Base-by-base conservation (phyloP, 2,797 vertebrate genomes). In the Peromyscus eremicus region DNA sequence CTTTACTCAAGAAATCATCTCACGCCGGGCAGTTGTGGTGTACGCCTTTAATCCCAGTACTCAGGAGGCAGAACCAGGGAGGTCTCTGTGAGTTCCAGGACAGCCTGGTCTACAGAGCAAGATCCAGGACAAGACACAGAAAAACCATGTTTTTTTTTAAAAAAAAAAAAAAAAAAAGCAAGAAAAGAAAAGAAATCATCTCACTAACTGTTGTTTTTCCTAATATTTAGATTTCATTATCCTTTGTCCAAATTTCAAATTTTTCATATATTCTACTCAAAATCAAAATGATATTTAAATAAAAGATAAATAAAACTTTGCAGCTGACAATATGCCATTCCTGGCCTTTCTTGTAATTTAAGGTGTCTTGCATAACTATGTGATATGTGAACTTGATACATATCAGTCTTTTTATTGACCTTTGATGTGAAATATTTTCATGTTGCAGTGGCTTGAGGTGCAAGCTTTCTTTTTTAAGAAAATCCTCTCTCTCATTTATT, bases 271-370 rank as follows among this genome's bases (percentile, higher is more conserved):
- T 5, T 92, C 19, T 32, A 62, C 85, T 94, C 1, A 91, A 83
- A 89, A 79, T 88, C 55, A 79, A 97, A 93, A 68, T 85, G 81
- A 84, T 64, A 49, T 76, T 92, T 91, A 81, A 84, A 91, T 37
- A 40, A 4, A 82, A 77, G 46, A 5, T 27, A 32, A 81, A 94
- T 52, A 52, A 62, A 89, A 32, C 2, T 80, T 87, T 43, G 14
- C 46, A 73, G 29, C 43, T 32, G 7, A 75, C 55, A 88, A 2
- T 57, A 9, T 89, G 25, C 29, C 49, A 34, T 66, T 84, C 3
- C 10, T 73, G 52, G 68, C 2, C 0, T 19, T 80, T 64, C 23
- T 34, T 4, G 82, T 3, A 19, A 49, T 32, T 34, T 68, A 75
- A 71, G 11, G 5, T 79, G 10, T 94, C 29, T 66, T 7, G 4